phyloP scores from a whole-genome alignment of 2,113 vertebrate species.

The Periophthalmus modestus region DNA sequence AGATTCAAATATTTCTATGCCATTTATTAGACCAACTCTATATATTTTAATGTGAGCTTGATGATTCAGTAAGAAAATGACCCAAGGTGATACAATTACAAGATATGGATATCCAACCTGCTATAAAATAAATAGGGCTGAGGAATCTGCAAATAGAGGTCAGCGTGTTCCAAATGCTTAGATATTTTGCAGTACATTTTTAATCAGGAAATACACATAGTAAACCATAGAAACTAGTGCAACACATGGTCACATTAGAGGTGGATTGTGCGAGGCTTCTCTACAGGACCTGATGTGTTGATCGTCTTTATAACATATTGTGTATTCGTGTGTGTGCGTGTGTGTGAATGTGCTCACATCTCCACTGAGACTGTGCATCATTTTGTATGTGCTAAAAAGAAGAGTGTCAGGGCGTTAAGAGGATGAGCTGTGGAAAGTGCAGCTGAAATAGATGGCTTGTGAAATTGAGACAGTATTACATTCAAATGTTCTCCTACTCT shows the following conservation, averaged over 20 bases:
- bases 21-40: too few relatives aligned
- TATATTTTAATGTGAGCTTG: too few relatives aligned
- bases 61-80: too few relatives aligned
- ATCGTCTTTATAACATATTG: constrained; percentile 22
- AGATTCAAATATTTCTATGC: too few relatives aligned
- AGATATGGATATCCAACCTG: too few relatives aligned
- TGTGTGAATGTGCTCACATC: constrained; percentile 25
- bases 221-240: background rate
- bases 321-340: background rate
- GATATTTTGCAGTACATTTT: background rate
- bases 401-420: constrained; percentile 61
- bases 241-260: background rate
- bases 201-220: background rate
- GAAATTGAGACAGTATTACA: constrained; percentile 71
- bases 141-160: background rate
- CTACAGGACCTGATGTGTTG: constrained; percentile 25
- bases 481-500: constrained; percentile 59
- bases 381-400: constrained; percentile 68
- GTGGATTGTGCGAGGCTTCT: constrained; percentile 12
- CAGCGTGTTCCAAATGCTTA: background rate
- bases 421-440: constrained; percentile 64
- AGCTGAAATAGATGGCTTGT: constrained; percentile 71
- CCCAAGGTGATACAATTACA: too few relatives aligned
- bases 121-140: background rate
- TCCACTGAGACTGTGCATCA: constrained; percentile 54